Evolutionary conservation across 2,888 invertebrate species (phyloP).

Genomic region (Rhamphomyia laevipes): DNA sequence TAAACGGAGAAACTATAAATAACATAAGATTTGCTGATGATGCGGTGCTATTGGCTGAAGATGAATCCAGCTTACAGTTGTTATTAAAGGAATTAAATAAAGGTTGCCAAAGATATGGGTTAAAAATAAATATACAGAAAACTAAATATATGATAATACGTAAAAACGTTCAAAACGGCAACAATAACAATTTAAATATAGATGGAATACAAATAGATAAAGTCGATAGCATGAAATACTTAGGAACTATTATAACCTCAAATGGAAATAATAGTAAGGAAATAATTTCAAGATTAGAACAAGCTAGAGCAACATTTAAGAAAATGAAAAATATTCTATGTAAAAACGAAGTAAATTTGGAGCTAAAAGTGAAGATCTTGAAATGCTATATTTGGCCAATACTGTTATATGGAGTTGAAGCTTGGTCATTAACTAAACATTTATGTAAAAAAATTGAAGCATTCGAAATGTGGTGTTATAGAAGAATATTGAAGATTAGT

Average conservation of each 20-base stretch:
- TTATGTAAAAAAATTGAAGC: background rate
- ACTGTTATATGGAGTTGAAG: background rate
- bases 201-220: no score
- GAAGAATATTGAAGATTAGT: background rate
- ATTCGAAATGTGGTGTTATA: background rate
- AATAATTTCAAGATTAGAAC: no score
- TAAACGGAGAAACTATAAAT: background rate
- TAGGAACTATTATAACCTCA: no score
- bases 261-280: no score
- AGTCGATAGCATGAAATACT: no score
- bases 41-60: background rate
- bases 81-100: background rate
- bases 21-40: background rate
- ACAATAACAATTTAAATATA: no score
- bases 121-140: background rate
- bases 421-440: background rate
- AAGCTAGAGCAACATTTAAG: no score
- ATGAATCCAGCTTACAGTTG: background rate
- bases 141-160: background rate
- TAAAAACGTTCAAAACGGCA: no score
- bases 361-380: background rate
- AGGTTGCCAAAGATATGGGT: background rate
- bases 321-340: no score
- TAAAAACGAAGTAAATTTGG: no score
- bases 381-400: background rate